Conservation (phyloP, 2,888 invertebrate genomes). For the Oxystoma pomonae region DNA sequence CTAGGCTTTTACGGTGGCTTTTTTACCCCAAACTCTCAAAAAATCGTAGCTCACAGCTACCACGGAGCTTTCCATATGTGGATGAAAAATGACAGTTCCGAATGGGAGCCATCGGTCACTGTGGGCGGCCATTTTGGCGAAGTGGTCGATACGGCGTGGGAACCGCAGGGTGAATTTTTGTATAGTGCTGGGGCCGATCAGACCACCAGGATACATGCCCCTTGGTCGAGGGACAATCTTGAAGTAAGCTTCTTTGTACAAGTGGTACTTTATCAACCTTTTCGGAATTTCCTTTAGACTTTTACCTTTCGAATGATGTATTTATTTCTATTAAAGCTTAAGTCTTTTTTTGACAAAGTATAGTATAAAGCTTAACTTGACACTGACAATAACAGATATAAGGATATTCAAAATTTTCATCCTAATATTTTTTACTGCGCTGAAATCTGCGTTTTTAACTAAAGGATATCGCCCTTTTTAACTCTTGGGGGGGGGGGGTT, state of each 20-base stretch:
- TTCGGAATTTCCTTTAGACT: neutral
- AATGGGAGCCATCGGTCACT: constrained; percentile 65
- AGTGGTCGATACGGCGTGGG: constrained; percentile 86
- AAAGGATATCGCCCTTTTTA: no score
- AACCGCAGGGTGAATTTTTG: constrained; percentile 71
- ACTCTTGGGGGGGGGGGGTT: no score
- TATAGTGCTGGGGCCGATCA: constrained; percentile 80
- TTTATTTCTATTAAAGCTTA: no score
- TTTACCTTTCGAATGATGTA: neutral
- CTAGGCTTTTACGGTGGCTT: constrained; percentile 91
- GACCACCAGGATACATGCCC: constrained; percentile 86
- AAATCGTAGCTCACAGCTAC: constrained; percentile 83
- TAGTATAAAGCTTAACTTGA: no score
- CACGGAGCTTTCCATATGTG: constrained; percentile 91
- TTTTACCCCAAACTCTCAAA: constrained; percentile 65
- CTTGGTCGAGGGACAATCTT: constrained; percentile 59
- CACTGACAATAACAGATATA: no score
- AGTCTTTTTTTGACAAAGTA: neutral
- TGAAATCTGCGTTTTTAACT: no score
- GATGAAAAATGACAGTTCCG: constrained; percentile 44
- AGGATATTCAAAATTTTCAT: no score
- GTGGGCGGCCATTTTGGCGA: constrained; percentile 80
- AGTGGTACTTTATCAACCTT: constrained; percentile 7
- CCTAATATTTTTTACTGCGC: no score
- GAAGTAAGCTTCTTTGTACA: constrained; percentile 31